Evolutionary conservation across 2,113 vertebrate species (phyloP).

Genomic region (Ochotona curzoniae): DNA sequence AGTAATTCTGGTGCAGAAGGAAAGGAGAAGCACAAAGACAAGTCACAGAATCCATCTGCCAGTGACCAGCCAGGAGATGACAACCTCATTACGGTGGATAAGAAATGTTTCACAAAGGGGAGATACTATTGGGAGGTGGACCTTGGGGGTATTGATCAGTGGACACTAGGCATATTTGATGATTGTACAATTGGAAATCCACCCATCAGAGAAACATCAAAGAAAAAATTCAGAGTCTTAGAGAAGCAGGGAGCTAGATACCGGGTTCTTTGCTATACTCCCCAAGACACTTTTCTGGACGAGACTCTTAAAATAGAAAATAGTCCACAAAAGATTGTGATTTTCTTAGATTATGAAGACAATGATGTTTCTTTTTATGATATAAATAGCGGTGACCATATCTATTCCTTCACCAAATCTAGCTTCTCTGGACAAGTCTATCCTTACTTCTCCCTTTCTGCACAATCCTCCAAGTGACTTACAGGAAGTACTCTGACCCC

Average conservation of each 20-base stretch:
- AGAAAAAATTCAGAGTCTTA: conserved; percentile 68
- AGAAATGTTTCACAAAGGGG: conserved; percentile 41
- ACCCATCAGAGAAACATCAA: fast-evolving
- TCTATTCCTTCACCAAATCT: conserved; percentile 22
- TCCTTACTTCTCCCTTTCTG: conserved; percentile 43
- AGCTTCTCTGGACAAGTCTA: neutral
- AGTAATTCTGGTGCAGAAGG: neutral
- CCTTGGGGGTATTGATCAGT: conserved; percentile 46
- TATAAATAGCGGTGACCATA: conserved; percentile 18
- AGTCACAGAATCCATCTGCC: neutral
- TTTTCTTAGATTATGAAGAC: conserved; percentile 63
- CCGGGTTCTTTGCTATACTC: conserved; percentile 82
- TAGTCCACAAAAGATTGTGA: neutral
- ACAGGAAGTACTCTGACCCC: neutral
- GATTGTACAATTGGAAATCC: neutral
- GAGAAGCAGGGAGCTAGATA: conserved; percentile 69
- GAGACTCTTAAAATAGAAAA: fast-evolving
- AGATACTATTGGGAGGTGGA: conserved; percentile 81
- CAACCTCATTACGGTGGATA: neutral
- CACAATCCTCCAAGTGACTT: neutral
- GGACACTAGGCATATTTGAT: conserved; percentile 74
- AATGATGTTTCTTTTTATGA: conserved; percentile 66
- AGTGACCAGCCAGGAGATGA: neutral
- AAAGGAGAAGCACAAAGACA: neutral
- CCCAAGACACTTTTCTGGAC: neutral